Conservation (phyloP, 2,888 invertebrate species). For the Hyppa rectilinea region DNA sequence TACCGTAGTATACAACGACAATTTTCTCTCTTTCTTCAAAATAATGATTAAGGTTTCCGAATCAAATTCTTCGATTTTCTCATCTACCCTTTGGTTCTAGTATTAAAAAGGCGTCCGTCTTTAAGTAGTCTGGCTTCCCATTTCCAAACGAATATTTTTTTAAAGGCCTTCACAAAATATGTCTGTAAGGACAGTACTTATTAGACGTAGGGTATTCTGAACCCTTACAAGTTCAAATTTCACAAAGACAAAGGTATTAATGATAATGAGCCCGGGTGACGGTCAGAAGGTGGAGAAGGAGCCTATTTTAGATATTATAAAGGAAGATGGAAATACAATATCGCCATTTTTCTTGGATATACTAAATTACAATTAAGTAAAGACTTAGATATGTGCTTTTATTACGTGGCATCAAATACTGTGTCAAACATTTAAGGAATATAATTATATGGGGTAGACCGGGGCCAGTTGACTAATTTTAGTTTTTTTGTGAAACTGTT, state of each 20-base stretch:
- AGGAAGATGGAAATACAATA: no score
- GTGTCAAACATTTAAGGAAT: no score
- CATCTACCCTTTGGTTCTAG: background rate
- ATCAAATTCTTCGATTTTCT: background rate
- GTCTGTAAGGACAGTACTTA: conserved; percentile 25
- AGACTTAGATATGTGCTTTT: no score
- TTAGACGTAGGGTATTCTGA: conserved; percentile 55
- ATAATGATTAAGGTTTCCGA: background rate
- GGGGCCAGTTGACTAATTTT: no score
- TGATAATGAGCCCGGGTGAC: conserved; percentile 68
- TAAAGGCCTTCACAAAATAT: conserved; percentile 43
- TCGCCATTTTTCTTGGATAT: no score
- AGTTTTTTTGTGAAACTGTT: no score
- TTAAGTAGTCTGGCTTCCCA: background rate
- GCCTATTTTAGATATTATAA: conserved; percentile 37
- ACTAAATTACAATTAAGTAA: no score
- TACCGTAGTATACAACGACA: background rate
- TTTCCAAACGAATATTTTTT: conserved; percentile 11
- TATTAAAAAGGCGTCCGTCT: background rate
- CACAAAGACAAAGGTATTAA: conserved; percentile 74
- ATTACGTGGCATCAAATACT: no score
- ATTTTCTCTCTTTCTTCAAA: background rate
- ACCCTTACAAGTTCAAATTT: conserved; percentile 74
- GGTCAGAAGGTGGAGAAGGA: conserved; percentile 38
- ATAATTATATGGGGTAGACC: no score